A percentile compares a stretch with the other conserved stretches of the same genome.
phyloP scores from a whole-genome alignment of 53 echinoderm and acorn worm species.

The Echinometra lucunter region DNA sequence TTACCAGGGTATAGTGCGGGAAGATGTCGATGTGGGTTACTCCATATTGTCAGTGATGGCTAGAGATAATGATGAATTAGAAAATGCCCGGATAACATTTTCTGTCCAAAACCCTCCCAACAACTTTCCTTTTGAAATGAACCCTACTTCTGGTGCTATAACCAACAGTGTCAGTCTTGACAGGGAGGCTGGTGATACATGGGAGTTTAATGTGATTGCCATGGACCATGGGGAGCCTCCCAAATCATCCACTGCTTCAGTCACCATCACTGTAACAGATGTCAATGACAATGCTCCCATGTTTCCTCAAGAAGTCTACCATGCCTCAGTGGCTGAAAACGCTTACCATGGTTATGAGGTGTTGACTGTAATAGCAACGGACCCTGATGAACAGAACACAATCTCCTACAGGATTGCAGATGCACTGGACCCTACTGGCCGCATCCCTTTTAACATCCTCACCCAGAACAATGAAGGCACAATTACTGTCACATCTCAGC shows the following conservation, averaged over 20 bases:
- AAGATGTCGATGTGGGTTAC: constrained; percentile 86
- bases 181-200: constrained; percentile 77
- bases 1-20: constrained; percentile 84
- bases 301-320: constrained; percentile 78
- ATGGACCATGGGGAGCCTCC: constrained; percentile 86
- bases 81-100: constrained; percentile 83
- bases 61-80: constrained; percentile 90
- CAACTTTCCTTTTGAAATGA: constrained; percentile 87
- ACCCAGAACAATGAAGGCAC: constrained; percentile 88
- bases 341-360: constrained; percentile 79
- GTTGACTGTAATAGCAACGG: constrained; percentile 84
- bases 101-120: constrained; percentile 63
- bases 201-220: constrained; percentile 86
- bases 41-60: constrained; percentile 83
- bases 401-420: constrained; percentile 91
- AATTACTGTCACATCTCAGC: constrained; percentile 85
- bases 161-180: constrained; percentile 76
- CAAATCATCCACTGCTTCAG: constrained; percentile 76
- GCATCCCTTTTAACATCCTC: constrained; percentile 93
- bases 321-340: constrained; percentile 85
- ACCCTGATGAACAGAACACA: constrained; percentile 90
- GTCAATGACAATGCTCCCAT: constrained; percentile 94
- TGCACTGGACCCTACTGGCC: constrained; percentile 75
- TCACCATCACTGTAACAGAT: constrained; percentile 82
- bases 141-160: constrained; percentile 78